A percentile compares a stretch with the other conserved stretches of the same genome.
Conservation (phyloP, 2,888 invertebrate genomes). For the Cheilosia pagana region DNA sequence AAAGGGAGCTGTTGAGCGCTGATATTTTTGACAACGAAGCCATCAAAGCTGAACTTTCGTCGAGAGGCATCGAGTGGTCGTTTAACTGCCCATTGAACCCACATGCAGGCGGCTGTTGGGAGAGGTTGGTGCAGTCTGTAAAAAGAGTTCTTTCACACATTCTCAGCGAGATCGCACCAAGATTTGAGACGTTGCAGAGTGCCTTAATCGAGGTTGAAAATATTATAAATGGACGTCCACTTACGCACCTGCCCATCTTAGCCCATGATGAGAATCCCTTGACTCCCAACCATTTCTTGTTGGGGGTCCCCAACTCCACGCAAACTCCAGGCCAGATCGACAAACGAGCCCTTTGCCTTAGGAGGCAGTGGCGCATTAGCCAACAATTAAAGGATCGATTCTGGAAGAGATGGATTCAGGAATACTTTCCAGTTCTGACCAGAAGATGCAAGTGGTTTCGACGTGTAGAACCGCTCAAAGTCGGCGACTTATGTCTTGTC, state of each 20-base stretch:
- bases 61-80: conserved; percentile 45
- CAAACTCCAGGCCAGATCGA: conserved; percentile 18
- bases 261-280: conserved; percentile 45
- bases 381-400: conserved; percentile 30
- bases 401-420: conserved; percentile 43
- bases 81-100: conserved; percentile 44
- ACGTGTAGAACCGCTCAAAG: conserved; percentile 12
- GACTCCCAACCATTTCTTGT: conserved; percentile 45
- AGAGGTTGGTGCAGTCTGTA: conserved; percentile 17
- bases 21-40: conserved; percentile 29
- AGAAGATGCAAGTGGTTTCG: conserved; percentile 20
- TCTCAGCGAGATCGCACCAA: conserved; percentile 6
- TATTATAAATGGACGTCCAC: conserved; percentile 2
- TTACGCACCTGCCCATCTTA: conserved; percentile 16
- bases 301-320: conserved; percentile 20
- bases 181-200: conserved; percentile 16
- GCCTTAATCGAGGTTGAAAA: conserved; percentile 12
- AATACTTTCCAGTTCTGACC: conserved; percentile 1
- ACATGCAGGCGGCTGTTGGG: conserved; percentile 48
- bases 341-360: conserved; percentile 17
- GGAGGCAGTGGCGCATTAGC: conserved; percentile 27
- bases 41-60: conserved; percentile 35
- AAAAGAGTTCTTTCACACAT: conserved; percentile 18
- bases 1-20: conserved; percentile 18
- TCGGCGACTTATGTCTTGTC: conserved; percentile 52